Evolutionary conservation across 2,888 invertebrate species (phyloP).

Genomic region (Tridacna gigas): DNA sequence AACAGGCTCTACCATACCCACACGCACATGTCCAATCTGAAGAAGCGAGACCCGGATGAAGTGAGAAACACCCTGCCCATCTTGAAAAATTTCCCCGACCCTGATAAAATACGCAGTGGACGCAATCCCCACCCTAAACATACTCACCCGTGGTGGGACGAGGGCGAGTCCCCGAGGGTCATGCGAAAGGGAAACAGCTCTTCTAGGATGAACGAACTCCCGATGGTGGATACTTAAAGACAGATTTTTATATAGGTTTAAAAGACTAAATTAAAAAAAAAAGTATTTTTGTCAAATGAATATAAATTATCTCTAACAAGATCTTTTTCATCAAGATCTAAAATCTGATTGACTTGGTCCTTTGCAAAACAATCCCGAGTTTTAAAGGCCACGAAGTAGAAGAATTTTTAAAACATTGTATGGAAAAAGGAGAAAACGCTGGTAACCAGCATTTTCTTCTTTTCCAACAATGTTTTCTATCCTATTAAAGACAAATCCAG

Average conservation of each 20-base stretch:
- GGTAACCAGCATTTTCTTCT: too few relatives aligned
- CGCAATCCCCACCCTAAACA: conserved; percentile 57
- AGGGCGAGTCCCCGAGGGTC: conserved; percentile 4
- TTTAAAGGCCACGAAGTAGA: too few relatives aligned
- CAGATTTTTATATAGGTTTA: neutral
- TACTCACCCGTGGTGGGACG: conserved; percentile 56
- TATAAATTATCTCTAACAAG: too few relatives aligned
- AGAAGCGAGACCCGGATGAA: conserved; percentile 61
- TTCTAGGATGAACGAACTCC: neutral
- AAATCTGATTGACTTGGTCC: too few relatives aligned
- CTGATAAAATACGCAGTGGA: conserved; percentile 45
- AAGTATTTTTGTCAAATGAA: too few relatives aligned
- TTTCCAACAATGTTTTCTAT: too few relatives aligned
- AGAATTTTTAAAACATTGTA: too few relatives aligned
- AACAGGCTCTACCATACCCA: conserved; percentile 65
- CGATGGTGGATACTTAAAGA: conserved; percentile 21
- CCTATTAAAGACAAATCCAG: too few relatives aligned
- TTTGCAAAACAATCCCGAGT: too few relatives aligned
- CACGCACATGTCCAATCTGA: conserved; percentile 67
- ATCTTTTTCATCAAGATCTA: too few relatives aligned
- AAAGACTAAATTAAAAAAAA: too few relatives aligned
- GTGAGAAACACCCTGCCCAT: conserved; percentile 59
- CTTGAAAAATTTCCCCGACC: conserved; percentile 60
- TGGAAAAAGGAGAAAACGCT: too few relatives aligned
- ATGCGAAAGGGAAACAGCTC: conserved; percentile 9